These are phyloP conservation scores for Ecliptopera silaceata DNA, from an alignment of 2,888 invertebrate genomes.

Conservation along the genomic window DNA sequence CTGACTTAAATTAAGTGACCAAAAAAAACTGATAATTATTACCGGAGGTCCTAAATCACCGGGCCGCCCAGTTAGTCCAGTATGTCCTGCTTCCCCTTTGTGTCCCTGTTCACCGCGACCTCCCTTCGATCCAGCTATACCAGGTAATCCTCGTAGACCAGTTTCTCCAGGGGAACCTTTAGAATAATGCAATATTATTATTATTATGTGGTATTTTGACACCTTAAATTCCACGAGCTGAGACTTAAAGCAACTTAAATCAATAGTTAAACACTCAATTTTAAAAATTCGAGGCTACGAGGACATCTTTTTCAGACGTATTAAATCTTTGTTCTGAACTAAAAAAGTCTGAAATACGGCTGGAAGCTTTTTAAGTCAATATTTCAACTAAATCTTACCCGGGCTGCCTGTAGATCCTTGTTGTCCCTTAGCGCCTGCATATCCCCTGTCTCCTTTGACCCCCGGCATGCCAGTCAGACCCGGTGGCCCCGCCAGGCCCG, in stretches of 20 bases:
- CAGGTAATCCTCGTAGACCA: constrained; percentile 84
- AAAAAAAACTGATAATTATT: constrained; percentile 40
- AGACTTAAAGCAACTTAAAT: too few relatives aligned
- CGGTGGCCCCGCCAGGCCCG: constrained; percentile 87
- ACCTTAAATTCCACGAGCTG: too few relatives aligned
- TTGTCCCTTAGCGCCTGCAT: constrained; percentile 87
- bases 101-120: constrained; percentile 88
- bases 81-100: constrained; percentile 89
- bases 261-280: too few relatives aligned
- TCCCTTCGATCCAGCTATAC: constrained; percentile 89
- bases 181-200: not conserved
- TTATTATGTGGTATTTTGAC: too few relatives aligned
- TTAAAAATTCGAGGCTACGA: too few relatives aligned
- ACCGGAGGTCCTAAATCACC: constrained; percentile 89
- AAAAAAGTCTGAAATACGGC: too few relatives aligned
- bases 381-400: constrained; percentile 56
- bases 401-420: constrained; percentile 86
- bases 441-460: constrained; percentile 88
- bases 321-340: too few relatives aligned
- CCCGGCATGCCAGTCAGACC: constrained; percentile 88
- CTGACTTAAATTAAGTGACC: too few relatives aligned
- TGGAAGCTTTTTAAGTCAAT: not conserved
- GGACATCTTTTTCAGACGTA: too few relatives aligned
- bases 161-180: constrained; percentile 85
- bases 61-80: constrained; percentile 90